Evolutionary conservation across 2,113 vertebrate species (phyloP), one percentile per base, ranked within the genome.

Genomic region (Ctenodactylus gundi): DNA sequence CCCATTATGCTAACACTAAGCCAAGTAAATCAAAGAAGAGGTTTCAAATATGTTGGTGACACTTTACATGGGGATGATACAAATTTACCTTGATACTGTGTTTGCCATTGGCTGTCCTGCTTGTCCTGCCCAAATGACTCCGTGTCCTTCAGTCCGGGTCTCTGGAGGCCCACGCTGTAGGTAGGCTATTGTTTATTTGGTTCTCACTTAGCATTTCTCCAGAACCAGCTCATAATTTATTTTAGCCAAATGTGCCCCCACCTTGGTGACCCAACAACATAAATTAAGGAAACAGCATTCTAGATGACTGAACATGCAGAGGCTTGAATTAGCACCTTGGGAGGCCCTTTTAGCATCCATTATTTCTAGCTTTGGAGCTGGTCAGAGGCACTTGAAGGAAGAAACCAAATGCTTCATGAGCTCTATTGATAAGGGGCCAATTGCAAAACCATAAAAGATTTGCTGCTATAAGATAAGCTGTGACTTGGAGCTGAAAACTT

Each of bases 101-200:
- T 44, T 93, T 81, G 67, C 51, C 72, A 21, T 86, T 88, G 72
- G 67, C 58, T 90, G 36, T 62, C 27, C 60, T 75, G 23, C 34
- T 86, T 62, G 7, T 49, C 77, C 31, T 68, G 65, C 12, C 6
- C 34, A 39, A 60, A 84, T 20, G 81, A 87, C 70, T 62, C 4
- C 17, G 11, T 3, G 5, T 46, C 41, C 53, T 85, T 55, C 62
- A 85, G 67, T 92, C 72, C 46, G 34, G 34, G 27, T 85, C 90
- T 78, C 60, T 2, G 70, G 75, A 55, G 90, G 11, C 20, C 68
- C 83, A 34, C 1, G 6, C 58, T 58, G 9, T 49, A 0, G 73
- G 53, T 72, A 77, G 87, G 41, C 57, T 81, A 81, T 89, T 94
- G 84, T 85, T 97, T 81, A 89, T 68, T 95, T 95, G 65, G 39